phyloP scores from a whole-genome alignment of 2,113 vertebrate species.

The Chamaetylas fuelleborni region DNA sequence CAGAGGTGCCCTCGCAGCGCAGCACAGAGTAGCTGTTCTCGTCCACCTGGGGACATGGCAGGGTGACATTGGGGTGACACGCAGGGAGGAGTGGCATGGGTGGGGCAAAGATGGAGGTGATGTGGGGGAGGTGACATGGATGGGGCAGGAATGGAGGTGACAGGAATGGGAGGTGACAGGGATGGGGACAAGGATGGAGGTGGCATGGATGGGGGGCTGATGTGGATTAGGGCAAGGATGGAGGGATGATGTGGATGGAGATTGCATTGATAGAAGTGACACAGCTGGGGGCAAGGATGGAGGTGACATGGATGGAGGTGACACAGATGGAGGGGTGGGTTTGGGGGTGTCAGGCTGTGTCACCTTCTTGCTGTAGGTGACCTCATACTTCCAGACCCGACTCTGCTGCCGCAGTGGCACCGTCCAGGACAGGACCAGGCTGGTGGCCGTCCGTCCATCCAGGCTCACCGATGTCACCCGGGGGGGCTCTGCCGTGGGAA shows the following conservation, averaged over 20 bases:
- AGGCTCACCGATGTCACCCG: slow-evolving; percentile 82
- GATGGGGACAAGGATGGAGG: background rate
- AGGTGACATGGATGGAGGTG: background rate
- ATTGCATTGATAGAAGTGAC: background rate
- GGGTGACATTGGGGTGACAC: background rate
- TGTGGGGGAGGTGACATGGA: fast-evolving
- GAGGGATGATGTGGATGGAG: background rate
- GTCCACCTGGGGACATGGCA: slow-evolving; percentile 68
- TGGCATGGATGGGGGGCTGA: background rate
- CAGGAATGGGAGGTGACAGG: background rate
- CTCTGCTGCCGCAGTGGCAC: slow-evolving; percentile 75
- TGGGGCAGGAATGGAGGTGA: background rate
- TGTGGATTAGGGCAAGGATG: background rate
- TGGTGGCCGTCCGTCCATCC: slow-evolving; percentile 79
- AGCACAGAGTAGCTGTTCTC: slow-evolving; percentile 87
- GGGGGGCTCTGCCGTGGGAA: slow-evolving; percentile 79
- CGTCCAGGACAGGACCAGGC: slow-evolving; percentile 86
- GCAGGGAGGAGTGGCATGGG: background rate
- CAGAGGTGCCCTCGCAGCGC: slow-evolving; percentile 80
- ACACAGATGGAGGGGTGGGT: background rate
- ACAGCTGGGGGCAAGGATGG: background rate
- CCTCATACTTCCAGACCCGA: slow-evolving; percentile 82
- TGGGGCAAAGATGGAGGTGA: background rate
- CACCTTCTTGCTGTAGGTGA: slow-evolving; percentile 93
- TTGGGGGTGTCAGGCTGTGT: background rate